phyloP scores from a whole-genome alignment of 2,113 vertebrate species.

The Zosterops pallidus region DNA sequence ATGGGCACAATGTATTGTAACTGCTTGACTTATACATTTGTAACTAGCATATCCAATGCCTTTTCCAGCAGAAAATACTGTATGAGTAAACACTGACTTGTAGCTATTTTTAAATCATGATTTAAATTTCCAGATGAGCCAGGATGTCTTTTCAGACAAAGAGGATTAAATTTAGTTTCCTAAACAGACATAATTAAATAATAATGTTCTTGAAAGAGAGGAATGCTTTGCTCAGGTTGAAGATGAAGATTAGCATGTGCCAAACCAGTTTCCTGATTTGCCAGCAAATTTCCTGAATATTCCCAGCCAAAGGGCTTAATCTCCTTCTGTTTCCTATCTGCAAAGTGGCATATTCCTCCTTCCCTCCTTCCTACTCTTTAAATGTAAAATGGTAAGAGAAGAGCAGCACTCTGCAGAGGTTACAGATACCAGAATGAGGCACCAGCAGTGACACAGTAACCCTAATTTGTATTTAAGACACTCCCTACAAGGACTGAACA shows the following conservation, averaged over 20 bases:
- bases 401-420: background rate
- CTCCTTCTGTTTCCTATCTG: background rate
- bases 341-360: background rate
- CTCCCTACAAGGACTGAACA: background rate
- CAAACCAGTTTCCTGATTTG: background rate
- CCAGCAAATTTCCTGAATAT: constrained; percentile 13
- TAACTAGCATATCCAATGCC: background rate
- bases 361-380: background rate
- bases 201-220: background rate
- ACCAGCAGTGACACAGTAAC: background rate
- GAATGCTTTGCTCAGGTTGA: background rate
- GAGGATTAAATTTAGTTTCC: background rate
- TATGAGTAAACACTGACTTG: background rate
- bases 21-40: background rate
- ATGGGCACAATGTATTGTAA: background rate
- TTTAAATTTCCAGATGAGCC: background rate
- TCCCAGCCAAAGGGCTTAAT: background rate
- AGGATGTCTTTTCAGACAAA: background rate
- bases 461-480: background rate
- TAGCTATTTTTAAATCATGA: background rate
- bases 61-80: background rate
- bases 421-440: background rate
- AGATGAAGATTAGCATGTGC: background rate
- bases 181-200: background rate
- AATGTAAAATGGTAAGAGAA: background rate